Evolutionary conservation across 2,797 vertebrate genomes (phyloP), one percentile per base, ranked within the genome.

Genomic region (Sparidentex hasta): DNA sequence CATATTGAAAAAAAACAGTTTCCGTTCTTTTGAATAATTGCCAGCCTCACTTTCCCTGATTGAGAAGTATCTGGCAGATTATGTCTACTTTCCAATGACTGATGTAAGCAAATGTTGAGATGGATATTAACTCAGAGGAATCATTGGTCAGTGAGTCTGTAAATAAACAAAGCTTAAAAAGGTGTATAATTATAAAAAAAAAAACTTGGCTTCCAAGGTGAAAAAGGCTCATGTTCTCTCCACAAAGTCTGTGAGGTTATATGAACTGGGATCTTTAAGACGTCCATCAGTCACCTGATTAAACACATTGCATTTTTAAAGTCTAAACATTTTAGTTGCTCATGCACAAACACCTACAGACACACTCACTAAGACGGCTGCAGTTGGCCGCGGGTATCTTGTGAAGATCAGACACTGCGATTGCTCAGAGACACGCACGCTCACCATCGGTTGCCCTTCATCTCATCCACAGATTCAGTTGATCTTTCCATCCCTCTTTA

Each of bases 381-480:
- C 11, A 63, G 50, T 23, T 16, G 6, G 47, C 72, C 57, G 47
- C 48, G 63, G 54, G 44, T 63, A 17, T 65, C 79, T 69, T 52
- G 23, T 7, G 4, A 73, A 70, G 73, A 70, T 76, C 47, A 56
- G n/a, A 71, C 33, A 51, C 29, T 25, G 2, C 0, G 25, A 87
- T 74, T 66, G 65, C 27, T 88, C 64, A 18, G 61, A 80, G 81
- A 84, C 80, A 86, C 71, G 65, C 77, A 82, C 65, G 43, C 66
- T 65, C 3, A 1, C 9, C 2, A 1, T 7, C 2, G 18, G 18
- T 71, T 46, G 59, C 52, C 55, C 25, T 76, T 74, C 71, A 59
- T 52, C 71, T 78, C 52, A 25, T 16, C 63, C 0, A 20, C 3
- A 56, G 29, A 75, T 58, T 74, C 43, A n/a, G 13, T 43, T 41